Percentiles rank a stretch among this genome's conserved stretches.
Evolutionary conservation across 2,797 vertebrate species (phyloP).

Genomic region (Australoheros facetus): DNA sequence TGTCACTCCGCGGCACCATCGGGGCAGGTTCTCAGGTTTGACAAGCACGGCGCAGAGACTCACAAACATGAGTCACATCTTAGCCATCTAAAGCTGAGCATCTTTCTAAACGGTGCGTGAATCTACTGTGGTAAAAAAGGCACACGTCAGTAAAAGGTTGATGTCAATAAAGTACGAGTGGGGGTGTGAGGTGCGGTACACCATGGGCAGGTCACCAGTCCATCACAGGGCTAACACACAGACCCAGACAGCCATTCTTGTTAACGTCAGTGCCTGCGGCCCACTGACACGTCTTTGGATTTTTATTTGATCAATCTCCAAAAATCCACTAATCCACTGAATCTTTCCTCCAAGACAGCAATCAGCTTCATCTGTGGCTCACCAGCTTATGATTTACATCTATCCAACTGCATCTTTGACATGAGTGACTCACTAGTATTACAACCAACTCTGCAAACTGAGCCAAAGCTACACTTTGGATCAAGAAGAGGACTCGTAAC

Average conservation of each 20-base stretch:
- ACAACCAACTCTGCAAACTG: neutral
- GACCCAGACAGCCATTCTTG: neutral
- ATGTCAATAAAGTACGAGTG: neutral
- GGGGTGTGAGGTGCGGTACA: fast-evolving
- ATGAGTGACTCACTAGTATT: neutral
- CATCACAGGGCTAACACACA: neutral
- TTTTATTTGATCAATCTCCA: neutral
- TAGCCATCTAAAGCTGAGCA: constrained; percentile 18
- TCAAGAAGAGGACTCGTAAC: neutral
- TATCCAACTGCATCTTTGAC: neutral
- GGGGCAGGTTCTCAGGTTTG: constrained; percentile 39
- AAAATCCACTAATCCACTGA: neutral
- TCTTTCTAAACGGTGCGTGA: neutral
- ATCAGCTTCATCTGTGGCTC: neutral
- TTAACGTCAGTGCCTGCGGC: neutral
- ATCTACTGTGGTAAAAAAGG: neutral
- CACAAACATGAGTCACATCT: constrained; percentile 38
- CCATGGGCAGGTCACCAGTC: neutral
- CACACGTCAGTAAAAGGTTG: neutral
- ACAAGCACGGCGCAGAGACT: constrained; percentile 26
- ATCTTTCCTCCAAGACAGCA: neutral
- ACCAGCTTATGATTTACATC: neutral
- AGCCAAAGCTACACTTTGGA: neutral
- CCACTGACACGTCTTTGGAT: too few relatives aligned
- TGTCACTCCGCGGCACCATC: constrained; percentile 59